Conservation (phyloP, 2,888 invertebrate species). For the Periphyllus acericola region DNA sequence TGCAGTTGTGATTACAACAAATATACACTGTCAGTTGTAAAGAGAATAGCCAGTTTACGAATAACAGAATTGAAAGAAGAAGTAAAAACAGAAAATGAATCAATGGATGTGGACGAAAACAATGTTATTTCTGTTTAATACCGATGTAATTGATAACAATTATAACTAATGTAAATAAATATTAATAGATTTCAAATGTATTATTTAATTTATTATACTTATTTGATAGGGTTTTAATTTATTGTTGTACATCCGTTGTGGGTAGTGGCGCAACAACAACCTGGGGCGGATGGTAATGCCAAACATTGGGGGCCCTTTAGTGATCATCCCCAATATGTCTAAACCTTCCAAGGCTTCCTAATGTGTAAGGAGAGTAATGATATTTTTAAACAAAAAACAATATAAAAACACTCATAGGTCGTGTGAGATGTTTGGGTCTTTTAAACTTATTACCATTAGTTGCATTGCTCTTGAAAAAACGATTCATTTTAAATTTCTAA, state of each 20-base stretch:
- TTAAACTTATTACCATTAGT: no score
- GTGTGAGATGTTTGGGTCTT: no score
- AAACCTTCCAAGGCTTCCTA: no score
- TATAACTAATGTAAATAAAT: conserved; percentile 31
- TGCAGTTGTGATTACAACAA: conserved; percentile 63
- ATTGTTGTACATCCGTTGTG: neutral
- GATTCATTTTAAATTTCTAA: no score
- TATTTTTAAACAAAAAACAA: no score
- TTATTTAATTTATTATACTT: neutral
- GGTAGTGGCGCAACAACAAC: no score
- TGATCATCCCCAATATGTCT: no score
- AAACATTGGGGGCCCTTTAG: no score
- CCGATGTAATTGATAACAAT: neutral
- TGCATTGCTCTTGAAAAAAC: no score
- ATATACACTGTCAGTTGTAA: conserved; percentile 61
- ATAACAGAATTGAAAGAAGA: conserved; percentile 40
- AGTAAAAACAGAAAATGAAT: conserved; percentile 42
- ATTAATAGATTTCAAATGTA: conserved; percentile 4
- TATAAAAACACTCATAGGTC: no score
- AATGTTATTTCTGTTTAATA: conserved; percentile 16
- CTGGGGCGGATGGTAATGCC: no score
- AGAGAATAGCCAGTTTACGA: conserved; percentile 40
- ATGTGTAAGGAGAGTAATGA: no score
- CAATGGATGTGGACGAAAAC: conserved; percentile 44
- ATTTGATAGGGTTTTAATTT: neutral